A percentile compares a stretch with the other conserved stretches of the same genome.
These are phyloP conservation scores for Theretra japonica DNA, from an alignment of 2,888 invertebrate genomes.

Conservation along the genomic window DNA sequence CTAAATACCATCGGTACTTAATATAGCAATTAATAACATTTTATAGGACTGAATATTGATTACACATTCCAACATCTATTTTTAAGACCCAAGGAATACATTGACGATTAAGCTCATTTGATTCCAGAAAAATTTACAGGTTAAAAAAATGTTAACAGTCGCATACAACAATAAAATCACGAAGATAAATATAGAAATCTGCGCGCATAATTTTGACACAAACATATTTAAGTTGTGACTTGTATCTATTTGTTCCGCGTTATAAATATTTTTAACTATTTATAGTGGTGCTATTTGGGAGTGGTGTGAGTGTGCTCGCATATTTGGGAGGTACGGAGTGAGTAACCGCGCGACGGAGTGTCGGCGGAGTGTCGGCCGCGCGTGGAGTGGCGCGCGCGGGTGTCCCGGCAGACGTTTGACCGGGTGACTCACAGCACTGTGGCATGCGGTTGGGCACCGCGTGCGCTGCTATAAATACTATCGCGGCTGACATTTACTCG, in stretches of 20 bases:
- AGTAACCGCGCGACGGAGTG: conserved; percentile 39
- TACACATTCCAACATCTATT: neutral
- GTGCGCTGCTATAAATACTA: conserved; percentile 73
- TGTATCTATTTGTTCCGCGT: conserved; percentile 26
- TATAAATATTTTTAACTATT: conserved; percentile 45
- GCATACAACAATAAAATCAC: neutral
- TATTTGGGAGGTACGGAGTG: conserved; percentile 49
- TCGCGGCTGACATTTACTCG: conserved; percentile 80
- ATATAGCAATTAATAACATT: neutral
- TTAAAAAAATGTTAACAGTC: neutral
- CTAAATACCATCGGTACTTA: conserved; percentile 56
- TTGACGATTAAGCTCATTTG: neutral
- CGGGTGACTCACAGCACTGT: conserved; percentile 70
- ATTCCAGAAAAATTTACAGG: neutral
- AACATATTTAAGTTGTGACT: conserved; percentile 15
- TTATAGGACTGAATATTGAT: neutral
- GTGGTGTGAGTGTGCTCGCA: conserved; percentile 52
- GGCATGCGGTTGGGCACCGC: conserved; percentile 63
- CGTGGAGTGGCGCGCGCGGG: conserved; percentile 54
- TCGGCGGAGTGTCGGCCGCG: neutral
- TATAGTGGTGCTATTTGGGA: conserved; percentile 46
- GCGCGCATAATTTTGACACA: neutral
- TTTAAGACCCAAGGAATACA: neutral
- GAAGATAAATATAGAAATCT: neutral
- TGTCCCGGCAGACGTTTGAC: conserved; percentile 75